Base-by-base conservation (phyloP, 2,113 vertebrate species). In the Carassius carassius region DNA sequence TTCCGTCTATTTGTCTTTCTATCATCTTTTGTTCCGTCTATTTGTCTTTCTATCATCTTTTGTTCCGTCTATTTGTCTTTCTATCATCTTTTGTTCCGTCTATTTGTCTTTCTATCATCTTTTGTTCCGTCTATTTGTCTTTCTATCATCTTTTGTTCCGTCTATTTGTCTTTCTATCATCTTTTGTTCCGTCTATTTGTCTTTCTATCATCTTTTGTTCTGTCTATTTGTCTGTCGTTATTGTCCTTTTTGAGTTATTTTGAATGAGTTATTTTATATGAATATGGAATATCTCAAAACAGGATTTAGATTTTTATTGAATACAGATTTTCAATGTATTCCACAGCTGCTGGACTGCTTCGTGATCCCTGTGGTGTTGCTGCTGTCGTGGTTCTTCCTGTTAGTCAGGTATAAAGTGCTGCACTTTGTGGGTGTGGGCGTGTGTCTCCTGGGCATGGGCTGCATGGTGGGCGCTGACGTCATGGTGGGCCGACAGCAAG, bases 321-420 rank as follows among this genome's bases (percentile, higher is more conserved):
- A 62, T 25, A 25, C 44, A 41, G 25, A 56, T 25, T 23, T 83
- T 54, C 14, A 5, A 35, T 44, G 80, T 54, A 81, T 72, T 83
- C 85, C 17, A 2, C 88, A 99, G 97, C 94, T 99, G 85, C 93
- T 99, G 90, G 97, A 98, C 93, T 98, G 97, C 87, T 98, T 98
- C 86, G 96, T 96, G 86, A 96, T 99, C 93, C 97, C 97, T 0
- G 97, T 99, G 77, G 97, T 98, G 88, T 94, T 99, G 90, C 93
- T 98, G 85, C 95, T 99, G 21, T 99, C 97, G 90, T 98, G 97
- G 96, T 99, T 97, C 93, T 99, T 98, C 91, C 93, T 99, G 81
- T 91, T 97, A 93, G 96, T 98, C 86, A 96, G 97, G 93, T 99
- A 98, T 92, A 98, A 98, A 90, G 95, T 95, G 54, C 95, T 97